A percentile compares a stretch with the other conserved stretches of the same genome.
These are phyloP conservation scores for Tauraco hartlaubi DNA, from an alignment of 2,797 vertebrate species.

Conservation along the genomic window DNA sequence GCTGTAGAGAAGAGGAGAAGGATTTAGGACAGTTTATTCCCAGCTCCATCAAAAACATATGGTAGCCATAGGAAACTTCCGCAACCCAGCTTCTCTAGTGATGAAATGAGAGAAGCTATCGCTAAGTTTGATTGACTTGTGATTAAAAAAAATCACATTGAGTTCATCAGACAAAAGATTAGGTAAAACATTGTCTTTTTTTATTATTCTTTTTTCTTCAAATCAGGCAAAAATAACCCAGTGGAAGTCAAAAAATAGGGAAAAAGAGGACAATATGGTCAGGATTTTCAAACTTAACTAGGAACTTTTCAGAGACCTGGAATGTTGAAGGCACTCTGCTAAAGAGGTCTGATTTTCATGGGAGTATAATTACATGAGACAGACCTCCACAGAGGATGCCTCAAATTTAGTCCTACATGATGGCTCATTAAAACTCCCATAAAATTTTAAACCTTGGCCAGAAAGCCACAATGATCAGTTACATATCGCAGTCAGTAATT, in stretches of 20 bases:
- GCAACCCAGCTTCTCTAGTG: background rate
- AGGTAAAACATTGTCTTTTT: background rate
- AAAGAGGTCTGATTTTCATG: background rate
- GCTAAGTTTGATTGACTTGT: background rate
- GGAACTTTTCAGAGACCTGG: background rate
- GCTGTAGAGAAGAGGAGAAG: background rate
- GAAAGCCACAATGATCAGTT: background rate
- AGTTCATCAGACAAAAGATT: background rate
- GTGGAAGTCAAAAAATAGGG: background rate
- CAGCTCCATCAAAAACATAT: background rate
- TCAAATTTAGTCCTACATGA: background rate
- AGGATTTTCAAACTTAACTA: background rate
- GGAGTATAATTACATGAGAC: background rate
- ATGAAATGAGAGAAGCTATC: background rate
- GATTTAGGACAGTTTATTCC: background rate
- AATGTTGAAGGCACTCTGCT: background rate
- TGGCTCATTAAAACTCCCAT: background rate
- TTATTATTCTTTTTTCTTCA: background rate
- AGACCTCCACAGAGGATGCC: background rate
- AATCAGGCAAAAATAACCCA: background rate
- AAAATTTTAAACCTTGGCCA: background rate
- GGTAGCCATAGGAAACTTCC: background rate
- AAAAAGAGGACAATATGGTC: rapidly evolving
- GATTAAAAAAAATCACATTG: background rate
- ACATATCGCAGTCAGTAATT: background rate